Evolutionary conservation across 1,140 invertebrate species (phyloP).

Genomic region (Macrotrachela quadricornifera): DNA sequence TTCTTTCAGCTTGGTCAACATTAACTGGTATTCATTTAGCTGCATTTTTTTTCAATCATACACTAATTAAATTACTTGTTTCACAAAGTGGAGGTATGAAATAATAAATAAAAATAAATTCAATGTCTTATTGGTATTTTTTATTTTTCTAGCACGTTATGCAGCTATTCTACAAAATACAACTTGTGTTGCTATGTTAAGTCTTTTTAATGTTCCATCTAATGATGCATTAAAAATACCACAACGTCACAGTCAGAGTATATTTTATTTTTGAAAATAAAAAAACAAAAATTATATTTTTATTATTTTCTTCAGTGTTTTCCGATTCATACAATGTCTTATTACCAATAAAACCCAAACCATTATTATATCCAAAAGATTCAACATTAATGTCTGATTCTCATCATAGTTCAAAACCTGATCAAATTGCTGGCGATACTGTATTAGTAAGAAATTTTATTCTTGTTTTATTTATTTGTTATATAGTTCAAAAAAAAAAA

Average conservation of each 20-base stretch:
- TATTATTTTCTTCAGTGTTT: background rate
- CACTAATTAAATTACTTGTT: background rate
- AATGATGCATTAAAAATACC: background rate
- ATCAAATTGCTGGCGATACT: too few relatives aligned
- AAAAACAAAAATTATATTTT: background rate
- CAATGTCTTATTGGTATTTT: too few relatives aligned
- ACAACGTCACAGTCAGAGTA: background rate
- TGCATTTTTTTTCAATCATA: background rate
- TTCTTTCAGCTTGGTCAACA: conserved; percentile 2
- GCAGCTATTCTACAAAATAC: too few relatives aligned
- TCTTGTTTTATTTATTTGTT: too few relatives aligned
- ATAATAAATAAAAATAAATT: too few relatives aligned
- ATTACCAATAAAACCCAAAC: conserved; percentile 3
- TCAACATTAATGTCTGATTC: background rate
- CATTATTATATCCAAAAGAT: conserved; percentile 3
- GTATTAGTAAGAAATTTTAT: too few relatives aligned
- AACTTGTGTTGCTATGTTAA: too few relatives aligned
- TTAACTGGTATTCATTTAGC: background rate
- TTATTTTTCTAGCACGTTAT: too few relatives aligned
- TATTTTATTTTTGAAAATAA: background rate
- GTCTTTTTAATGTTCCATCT: background rate
- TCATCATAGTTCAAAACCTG: too few relatives aligned
- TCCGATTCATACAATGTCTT: background rate
- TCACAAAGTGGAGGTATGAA: background rate
- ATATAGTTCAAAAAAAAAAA: too few relatives aligned